These are phyloP conservation scores for Aphelocoma californica DNA, from an alignment of 2,797 vertebrate species.

Conservation along the genomic window DNA sequence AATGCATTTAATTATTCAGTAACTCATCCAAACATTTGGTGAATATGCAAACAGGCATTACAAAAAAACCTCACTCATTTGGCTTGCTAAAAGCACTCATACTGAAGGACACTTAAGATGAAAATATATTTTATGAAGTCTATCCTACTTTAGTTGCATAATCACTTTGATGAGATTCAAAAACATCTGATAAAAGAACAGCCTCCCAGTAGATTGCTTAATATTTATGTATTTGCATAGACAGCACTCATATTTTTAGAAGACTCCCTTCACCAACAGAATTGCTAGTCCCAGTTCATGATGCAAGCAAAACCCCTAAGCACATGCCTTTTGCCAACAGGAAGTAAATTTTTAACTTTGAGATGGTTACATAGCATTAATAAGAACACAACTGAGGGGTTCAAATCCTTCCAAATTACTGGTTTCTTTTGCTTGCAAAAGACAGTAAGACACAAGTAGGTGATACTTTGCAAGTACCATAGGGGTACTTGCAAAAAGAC, in stretches of 20 bases:
- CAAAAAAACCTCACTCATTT: not conserved
- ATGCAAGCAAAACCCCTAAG: not conserved
- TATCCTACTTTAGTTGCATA: conserved; percentile 12
- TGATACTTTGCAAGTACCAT: not conserved
- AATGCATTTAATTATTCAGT: not conserved
- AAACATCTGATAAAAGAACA: conserved; percentile 37
- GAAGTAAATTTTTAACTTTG: not conserved
- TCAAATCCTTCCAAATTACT: not conserved
- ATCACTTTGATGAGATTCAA: not conserved
- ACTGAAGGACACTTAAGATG: not conserved
- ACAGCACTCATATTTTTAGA: conserved; percentile 1
- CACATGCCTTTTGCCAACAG: not conserved
- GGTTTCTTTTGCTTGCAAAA: not conserved
- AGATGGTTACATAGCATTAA: not conserved
- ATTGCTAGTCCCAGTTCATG: not conserved
- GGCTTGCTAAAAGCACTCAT: conserved; percentile 5
- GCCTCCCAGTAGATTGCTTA: not conserved
- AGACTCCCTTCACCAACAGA: not conserved
- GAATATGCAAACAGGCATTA: not conserved
- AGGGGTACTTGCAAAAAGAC: not conserved
- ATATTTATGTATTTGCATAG: not conserved
- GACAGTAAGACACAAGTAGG: not conserved
- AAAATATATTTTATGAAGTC: conserved; percentile 5
- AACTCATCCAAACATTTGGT: not conserved
- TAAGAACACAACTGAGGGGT: not conserved